A percentile compares a stretch with the other conserved stretches of the same genome.
Conservation (phyloP, 2,888 invertebrate genomes). For the Cephus rjabovi region DNA sequence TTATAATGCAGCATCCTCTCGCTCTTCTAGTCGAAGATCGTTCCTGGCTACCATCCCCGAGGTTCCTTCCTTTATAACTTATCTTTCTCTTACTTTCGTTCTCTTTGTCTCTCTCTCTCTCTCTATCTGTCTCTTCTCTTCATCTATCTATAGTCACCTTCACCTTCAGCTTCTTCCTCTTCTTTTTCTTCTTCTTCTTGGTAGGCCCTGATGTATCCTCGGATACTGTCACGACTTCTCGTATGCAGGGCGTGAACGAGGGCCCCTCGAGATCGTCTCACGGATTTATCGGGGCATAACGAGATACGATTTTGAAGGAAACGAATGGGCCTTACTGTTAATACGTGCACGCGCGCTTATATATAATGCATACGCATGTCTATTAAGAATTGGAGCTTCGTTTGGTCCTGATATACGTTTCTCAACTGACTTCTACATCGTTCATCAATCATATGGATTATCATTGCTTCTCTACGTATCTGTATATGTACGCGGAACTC, state of each 20-base stretch:
- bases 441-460: too few species aligned
- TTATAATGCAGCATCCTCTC: slow-evolving; percentile 35
- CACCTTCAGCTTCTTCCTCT: not conserved
- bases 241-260: slow-evolving; percentile 43
- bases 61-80: not conserved
- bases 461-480: too few species aligned
- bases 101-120: not conserved
- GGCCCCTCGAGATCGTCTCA: slow-evolving; percentile 18
- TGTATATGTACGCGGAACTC: too few species aligned
- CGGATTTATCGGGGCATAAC: slow-evolving; percentile 17
- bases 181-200: slow-evolving; percentile 1
- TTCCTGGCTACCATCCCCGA: not conserved
- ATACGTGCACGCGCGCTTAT: too few species aligned
- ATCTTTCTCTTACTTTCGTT: not conserved
- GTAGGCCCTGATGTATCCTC: slow-evolving; percentile 36
- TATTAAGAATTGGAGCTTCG: too few species aligned
- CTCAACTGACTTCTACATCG: too few species aligned
- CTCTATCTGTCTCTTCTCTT: not conserved
- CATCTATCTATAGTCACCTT: slow-evolving; percentile 24
- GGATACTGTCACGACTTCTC: slow-evolving; percentile 46
- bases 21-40: slow-evolving; percentile 1
- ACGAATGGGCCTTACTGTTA: not conserved
- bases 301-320: not conserved
- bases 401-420: too few species aligned
- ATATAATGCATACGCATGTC: too few species aligned